Base-by-base conservation (phyloP, 2,113 vertebrate genomes). In the Gasterosteus aculeatus region DNA sequence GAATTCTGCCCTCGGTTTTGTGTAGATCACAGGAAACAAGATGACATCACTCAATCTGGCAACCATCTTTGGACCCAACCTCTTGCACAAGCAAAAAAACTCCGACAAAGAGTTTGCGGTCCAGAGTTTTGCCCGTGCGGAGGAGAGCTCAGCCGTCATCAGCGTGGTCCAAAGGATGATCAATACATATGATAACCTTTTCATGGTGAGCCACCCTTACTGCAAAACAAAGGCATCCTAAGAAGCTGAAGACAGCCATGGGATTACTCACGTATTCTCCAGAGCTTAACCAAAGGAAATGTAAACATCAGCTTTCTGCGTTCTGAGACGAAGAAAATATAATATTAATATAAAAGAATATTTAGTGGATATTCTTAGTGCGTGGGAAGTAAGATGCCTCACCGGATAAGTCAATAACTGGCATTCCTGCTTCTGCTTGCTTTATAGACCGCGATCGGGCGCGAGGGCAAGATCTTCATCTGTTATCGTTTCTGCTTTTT, bases 1-100 rank as follows among this genome's bases (percentile, higher is more conserved):
- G 11, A 60, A 35, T 14, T 41, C 10, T 65, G 16, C 77, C 16
- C 31, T 53, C 41, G 73, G 7, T 86, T 73, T 82, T 74, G 80
- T 90, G 71, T 83, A 99, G 98, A 83, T 97, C 63, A 95, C 95
- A 76, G 98, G 98, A 84, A 99, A 99, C 92, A 99, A 98, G 95
- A 99, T 99, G 98, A 98, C 97, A 7, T 95, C 97, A 0, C 95
- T 97, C 33, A 99, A 99, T 84, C 91, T 99, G 90, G 98, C 98
- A 67, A 99, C 98, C 65, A 97, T 99, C 90, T 98, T 99, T 84
- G 98, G 98, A 22, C 97, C 98, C 78, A 99, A 99, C 84, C 91
- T 99, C 60, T 91, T 99, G 66, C 97, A 96, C 92, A 98, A 97
- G 89, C 96, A 96, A 85, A 99, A 99, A 80, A 97, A 94, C 75